Percentiles rank a stretch among this genome's conserved stretches.
Evolutionary conservation across 2,113 vertebrate genomes (phyloP).

Genomic region (Anthoscopus minutus): DNA sequence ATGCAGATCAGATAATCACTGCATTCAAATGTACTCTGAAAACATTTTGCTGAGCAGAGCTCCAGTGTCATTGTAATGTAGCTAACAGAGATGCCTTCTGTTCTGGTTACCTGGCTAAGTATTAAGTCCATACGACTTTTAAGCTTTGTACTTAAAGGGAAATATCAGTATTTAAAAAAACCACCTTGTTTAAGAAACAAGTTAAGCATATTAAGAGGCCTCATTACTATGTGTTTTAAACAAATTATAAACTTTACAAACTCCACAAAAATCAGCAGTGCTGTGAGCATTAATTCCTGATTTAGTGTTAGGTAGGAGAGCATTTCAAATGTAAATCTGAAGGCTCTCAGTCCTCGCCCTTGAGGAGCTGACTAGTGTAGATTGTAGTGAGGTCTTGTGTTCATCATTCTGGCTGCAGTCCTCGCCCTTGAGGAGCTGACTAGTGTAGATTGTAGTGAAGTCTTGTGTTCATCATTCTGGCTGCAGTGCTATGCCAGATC

Average conservation of each 20-base stretch:
- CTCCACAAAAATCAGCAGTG: background rate
- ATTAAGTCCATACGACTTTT: background rate
- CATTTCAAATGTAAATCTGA: background rate
- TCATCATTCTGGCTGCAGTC: rapidly evolving
- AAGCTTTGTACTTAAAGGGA: background rate
- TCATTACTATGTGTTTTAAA: background rate
- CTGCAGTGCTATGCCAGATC: background rate
- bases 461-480: rapidly evolving
- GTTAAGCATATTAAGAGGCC: background rate
- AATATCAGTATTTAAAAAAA: background rate
- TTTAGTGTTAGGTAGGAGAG: background rate
- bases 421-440: background rate
- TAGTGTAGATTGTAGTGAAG: background rate
- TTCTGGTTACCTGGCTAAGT: background rate
- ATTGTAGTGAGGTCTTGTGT: background rate
- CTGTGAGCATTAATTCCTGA: background rate
- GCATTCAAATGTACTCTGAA: background rate
- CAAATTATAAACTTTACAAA: background rate
- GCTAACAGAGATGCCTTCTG: background rate
- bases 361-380: background rate
- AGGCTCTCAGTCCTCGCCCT: background rate
- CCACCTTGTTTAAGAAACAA: background rate
- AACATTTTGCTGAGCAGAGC: background rate
- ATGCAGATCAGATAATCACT: background rate
- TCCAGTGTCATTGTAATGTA: background rate